Evolutionary conservation across 1,140 invertebrate genomes (phyloP), one percentile per base, ranked within the genome.

Genomic region (Listronotus bonariensis): DNA sequence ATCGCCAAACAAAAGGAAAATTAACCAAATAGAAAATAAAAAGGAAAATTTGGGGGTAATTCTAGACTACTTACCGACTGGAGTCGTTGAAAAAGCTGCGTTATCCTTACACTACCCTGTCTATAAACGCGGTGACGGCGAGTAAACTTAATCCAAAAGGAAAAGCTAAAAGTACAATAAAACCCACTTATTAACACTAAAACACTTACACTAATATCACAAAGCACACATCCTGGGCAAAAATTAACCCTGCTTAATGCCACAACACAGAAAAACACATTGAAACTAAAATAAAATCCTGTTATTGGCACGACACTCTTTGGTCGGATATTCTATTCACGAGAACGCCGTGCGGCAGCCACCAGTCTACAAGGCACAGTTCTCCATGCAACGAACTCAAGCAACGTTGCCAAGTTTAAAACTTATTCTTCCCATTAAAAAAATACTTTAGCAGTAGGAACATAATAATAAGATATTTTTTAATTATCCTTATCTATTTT

Each of bases 251-350:
- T 20, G 12, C 46, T 34, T 40, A 38, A 57, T 41, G 32, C 14
- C 54, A 65, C 53, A 51, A 56, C 36, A 65, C 62, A 57, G 45
- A 41, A 57, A 61, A 48, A 65, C 62, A 57, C 59, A n/a, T 20
- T 12, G 57, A 65, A 65, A 65, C 55, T 18, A 65, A 65, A 57
- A 51, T 46, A 46, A 63, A 55, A 36, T 57, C 54, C 43, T 41
- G 62, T 65, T 55, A 65, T 57, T 49, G 45, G 53, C 54, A 57
- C 53, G 45, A 41, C 62, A 65, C 53, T 57, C 53, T 62, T 63
- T 48, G 42, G 53, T 65, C 52, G 54, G 54, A 65, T 45, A 52
- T 65, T 57, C 62, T 65, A 52, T 65, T 65, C 62, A 65, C 62
- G 62, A 51, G 45, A 52, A 40, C 60, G 17, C 18, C 40, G 26